phyloP scores from a whole-genome alignment of 2,888 invertebrate species.

The Atrina japonica region DNA sequence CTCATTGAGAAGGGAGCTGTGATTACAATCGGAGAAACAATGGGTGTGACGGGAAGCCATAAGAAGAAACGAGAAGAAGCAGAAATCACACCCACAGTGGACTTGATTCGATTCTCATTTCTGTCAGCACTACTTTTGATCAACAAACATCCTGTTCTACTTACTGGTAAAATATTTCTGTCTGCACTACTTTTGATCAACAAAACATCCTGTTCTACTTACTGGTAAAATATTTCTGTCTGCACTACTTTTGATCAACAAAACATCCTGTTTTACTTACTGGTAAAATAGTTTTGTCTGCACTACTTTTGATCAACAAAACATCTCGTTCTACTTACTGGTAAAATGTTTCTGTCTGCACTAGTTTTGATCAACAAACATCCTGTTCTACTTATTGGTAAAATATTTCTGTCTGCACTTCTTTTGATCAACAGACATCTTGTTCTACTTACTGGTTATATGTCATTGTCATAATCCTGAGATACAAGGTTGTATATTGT shows the following conservation, averaged over 20 bases:
- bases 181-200: conserved; percentile 74
- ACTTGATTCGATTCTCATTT: conserved; percentile 80
- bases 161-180: conserved; percentile 78
- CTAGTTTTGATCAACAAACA: conserved; percentile 76
- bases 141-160: conserved; percentile 78
- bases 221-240: conserved; percentile 77
- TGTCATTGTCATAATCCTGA: conserved; percentile 77
- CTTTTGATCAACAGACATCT: conserved; percentile 76
- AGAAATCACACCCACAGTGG: conserved; percentile 79
- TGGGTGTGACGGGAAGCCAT: conserved; percentile 67
- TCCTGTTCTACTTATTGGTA: conserved; percentile 79
- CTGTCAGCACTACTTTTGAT: conserved; percentile 75
- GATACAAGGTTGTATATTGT: too few species aligned
- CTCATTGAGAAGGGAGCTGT: conserved; percentile 79
- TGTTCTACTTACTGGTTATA: conserved; percentile 78
- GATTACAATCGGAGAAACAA: conserved; percentile 77
- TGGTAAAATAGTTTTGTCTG: conserved; percentile 76
- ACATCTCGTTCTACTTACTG: conserved; percentile 79
- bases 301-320: conserved; percentile 76
- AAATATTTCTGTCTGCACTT: conserved; percentile 74
- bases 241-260: conserved; percentile 74
- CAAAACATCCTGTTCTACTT: conserved; percentile 79
- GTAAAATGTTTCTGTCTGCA: conserved; percentile 76
- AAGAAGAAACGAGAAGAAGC: conserved; percentile 65
- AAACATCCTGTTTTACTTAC: conserved; percentile 79